Evolutionary conservation across 2,797 vertebrate species (phyloP), one percentile per base, ranked within the genome.

Genomic region (Gastrophryne carolinensis): DNA sequence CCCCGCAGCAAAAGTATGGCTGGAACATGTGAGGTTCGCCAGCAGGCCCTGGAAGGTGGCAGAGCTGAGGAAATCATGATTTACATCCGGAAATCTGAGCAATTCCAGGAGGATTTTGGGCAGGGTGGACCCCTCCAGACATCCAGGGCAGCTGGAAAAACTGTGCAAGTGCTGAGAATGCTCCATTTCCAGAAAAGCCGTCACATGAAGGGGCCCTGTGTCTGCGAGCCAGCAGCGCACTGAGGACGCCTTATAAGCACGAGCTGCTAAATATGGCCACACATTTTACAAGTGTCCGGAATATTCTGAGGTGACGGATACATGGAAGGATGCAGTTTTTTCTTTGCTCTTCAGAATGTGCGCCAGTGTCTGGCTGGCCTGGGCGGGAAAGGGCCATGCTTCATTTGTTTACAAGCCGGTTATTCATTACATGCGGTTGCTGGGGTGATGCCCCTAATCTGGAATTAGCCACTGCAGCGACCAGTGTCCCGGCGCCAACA

Each of bases 361-460:
- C 63, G 66, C 66, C 66, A 70, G 57, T 41, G n/a, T 54, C 58
- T 63, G 49, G 56, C 66, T 35, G 32, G 26, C n/a, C 17, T 35
- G 34, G 29, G 54, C 15, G 41, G 10, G 35, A 34, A 19, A 27
- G 5, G 13, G 53, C 41, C 37, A 39, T 26, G 12, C 37, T 32
- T 26, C 21, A 53, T 47, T 57, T 65, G 71, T 77, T 64, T 61
- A 63, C 67, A 63, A 64, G 13, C 29, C 47, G 34, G 73, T 76
- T 62, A 76, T 54, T 70, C 65, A 76, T 68, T 76, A 60, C 17
- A 37, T 32, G 21, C 29, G 27, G 53, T 61, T 62, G 56, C 34
- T 15, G 53, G 39, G 65, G 65, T 34, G 53, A 62, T 70, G 21
- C n/a, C 52, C 56, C 34, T 24, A 44, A 63, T 53, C 65, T 47